phyloP scores from a whole-genome alignment of 2,113 vertebrate genomes.

The Hymenochirus boettgeri region DNA sequence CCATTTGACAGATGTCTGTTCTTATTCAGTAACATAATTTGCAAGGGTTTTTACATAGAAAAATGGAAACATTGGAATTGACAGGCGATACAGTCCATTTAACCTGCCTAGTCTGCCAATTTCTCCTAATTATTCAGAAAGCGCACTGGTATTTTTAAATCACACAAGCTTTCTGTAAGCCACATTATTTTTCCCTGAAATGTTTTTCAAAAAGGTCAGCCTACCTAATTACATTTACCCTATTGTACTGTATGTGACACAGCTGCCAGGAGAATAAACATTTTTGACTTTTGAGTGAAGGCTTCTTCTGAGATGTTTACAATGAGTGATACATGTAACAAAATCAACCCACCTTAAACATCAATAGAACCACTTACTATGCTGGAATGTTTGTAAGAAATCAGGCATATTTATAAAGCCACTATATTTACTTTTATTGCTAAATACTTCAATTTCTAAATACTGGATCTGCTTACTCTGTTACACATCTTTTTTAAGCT shows the following conservation, averaged over 20 bases:
- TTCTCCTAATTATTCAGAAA: conserved; percentile 33
- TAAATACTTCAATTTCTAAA: too few relatives aligned
- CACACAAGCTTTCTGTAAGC: conserved; percentile 19
- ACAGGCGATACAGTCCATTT: conserved; percentile 38
- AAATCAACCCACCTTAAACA: too few relatives aligned
- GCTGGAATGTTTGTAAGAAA: too few relatives aligned
- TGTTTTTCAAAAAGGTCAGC: conserved; percentile 14
- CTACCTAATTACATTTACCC: neutral
- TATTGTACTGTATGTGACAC: neutral
- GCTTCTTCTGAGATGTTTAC: too few relatives aligned
- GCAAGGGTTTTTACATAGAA: conserved; percentile 17
- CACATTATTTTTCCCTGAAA: conserved; percentile 18
- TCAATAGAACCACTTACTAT: too few relatives aligned
- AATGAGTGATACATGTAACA: too few relatives aligned
- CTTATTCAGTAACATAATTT: conserved; percentile 22
- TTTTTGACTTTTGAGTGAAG: neutral
- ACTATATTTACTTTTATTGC: too few relatives aligned
- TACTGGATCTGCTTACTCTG: too few relatives aligned
- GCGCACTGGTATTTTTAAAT: conserved; percentile 24
- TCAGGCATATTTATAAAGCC: too few relatives aligned
- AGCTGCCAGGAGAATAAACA: neutral
- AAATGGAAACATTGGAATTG: conserved; percentile 41
- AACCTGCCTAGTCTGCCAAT: conserved; percentile 33
- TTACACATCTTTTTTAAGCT: too few relatives aligned
- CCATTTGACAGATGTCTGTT: conserved; percentile 26